Conservation (phyloP, 2,888 invertebrate genomes). For the Allophyes oxyacanthae region DNA sequence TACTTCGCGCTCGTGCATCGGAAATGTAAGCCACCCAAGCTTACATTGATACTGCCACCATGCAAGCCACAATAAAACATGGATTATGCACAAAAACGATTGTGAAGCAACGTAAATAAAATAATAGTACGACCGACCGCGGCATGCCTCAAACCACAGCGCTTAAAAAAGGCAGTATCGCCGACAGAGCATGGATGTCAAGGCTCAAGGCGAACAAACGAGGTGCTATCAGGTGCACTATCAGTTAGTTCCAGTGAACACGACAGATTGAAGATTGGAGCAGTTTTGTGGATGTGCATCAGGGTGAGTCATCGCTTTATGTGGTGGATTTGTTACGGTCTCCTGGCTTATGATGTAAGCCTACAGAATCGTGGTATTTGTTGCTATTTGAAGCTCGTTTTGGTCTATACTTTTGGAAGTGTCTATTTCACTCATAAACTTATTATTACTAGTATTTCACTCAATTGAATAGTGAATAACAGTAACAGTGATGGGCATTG, state of each 20-base stretch:
- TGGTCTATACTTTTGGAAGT: too few species aligned
- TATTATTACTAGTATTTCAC: too few species aligned
- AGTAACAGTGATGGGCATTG: too few species aligned
- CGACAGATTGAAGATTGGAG: constrained; percentile 23
- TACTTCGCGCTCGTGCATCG: too few species aligned
- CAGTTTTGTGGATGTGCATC: constrained; percentile 27
- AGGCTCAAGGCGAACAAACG: constrained; percentile 43
- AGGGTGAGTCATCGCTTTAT: constrained; percentile 23
- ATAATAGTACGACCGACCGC: background rate
- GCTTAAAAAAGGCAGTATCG: constrained; percentile 34
- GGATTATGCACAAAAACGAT: too few species aligned
- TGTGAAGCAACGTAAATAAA: too few species aligned
- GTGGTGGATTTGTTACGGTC: background rate
- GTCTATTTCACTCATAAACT: too few species aligned
- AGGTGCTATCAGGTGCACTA: constrained; percentile 33
- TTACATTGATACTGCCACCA: too few species aligned
- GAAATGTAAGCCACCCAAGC: too few species aligned
- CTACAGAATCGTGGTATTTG: background rate
- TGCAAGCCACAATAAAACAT: too few species aligned
- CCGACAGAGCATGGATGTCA: constrained; percentile 48
- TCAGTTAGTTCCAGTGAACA: constrained; percentile 14
- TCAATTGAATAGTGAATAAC: too few species aligned
- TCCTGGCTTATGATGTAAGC: background rate
- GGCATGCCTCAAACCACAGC: constrained; percentile 19
- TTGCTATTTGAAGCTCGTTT: too few species aligned